Conservation (phyloP, 2,797 vertebrate genomes). For the Crenichthys baileyi region DNA sequence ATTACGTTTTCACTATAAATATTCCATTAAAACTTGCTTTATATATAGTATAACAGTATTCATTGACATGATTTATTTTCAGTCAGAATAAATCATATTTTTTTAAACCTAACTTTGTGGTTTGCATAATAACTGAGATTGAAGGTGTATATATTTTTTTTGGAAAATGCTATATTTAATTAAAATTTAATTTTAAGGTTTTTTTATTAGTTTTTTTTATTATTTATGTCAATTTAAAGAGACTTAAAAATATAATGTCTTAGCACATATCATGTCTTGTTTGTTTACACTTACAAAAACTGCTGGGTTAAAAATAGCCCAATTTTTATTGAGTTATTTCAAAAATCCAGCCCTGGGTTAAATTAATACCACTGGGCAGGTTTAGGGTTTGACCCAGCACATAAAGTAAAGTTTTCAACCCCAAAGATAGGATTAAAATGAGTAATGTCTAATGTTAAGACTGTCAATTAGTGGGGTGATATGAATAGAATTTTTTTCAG, state of each 20-base stretch:
- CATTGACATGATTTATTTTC: background rate
- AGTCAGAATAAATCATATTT: background rate
- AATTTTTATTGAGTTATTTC: background rate
- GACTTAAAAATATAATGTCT: background rate
- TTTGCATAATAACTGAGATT: background rate
- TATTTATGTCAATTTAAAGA: background rate
- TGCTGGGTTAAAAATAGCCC: background rate
- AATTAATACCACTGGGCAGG: no score
- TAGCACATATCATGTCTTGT: background rate
- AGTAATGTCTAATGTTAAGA: background rate
- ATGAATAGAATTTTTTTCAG: no score
- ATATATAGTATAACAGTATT: background rate
- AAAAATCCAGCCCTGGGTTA: background rate
- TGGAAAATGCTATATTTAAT: background rate
- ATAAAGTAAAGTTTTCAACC: no score
- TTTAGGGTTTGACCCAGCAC: no score
- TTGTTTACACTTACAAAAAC: background rate
- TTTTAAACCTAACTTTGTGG: background rate
- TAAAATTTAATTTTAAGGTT: background rate
- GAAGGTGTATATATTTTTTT: background rate
- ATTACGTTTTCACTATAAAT: background rate
- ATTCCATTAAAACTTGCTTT: background rate
- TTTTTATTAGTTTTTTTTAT: background rate
- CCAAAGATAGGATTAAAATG: background rate
- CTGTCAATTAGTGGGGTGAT: no score